Evolutionary conservation across 2,888 invertebrate species (phyloP).

Genomic region (Amphimallon solstitiale): DNA sequence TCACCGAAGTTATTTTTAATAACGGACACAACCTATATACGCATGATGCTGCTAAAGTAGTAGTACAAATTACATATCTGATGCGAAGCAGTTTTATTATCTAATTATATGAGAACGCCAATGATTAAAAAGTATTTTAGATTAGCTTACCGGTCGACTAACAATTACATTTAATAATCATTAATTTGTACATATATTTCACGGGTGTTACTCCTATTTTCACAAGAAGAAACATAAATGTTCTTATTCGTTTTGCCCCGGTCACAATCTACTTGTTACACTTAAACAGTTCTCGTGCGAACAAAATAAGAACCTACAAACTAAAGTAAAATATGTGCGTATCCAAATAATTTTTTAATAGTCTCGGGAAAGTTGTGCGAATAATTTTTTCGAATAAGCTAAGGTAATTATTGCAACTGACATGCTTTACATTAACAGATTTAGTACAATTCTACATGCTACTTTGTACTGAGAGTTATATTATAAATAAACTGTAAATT

Average conservation of each 20-base stretch:
- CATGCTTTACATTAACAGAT: no score
- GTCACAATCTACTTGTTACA: constrained; percentile 30
- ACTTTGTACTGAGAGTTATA: no score
- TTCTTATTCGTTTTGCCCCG: constrained; percentile 8
- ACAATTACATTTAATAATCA: constrained; percentile 9
- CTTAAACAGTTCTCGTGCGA: constrained; percentile 11
- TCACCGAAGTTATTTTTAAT: no score
- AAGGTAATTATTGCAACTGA: no score
- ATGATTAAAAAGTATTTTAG: not conserved
- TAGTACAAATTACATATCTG: not conserved
- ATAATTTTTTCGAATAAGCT: not conserved
- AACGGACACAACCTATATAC: no score
- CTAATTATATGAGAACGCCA: not conserved
- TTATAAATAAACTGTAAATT: no score
- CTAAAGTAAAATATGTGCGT: constrained; percentile 17
- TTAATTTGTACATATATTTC: constrained; percentile 23
- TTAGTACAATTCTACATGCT: no score
- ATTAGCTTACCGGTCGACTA: constrained; percentile 10
- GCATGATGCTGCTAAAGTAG: no score
- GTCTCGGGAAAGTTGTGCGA: constrained; percentile 15
- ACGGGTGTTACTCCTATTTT: constrained; percentile 18
- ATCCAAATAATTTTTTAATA: constrained; percentile 8
- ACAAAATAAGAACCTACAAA: constrained; percentile 11
- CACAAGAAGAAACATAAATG: constrained; percentile 7
- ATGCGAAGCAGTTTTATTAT: not conserved